These are phyloP conservation scores for Cephalopachus bancanus DNA, from an alignment of 2,797 vertebrate species.

Conservation along the genomic window DNA sequence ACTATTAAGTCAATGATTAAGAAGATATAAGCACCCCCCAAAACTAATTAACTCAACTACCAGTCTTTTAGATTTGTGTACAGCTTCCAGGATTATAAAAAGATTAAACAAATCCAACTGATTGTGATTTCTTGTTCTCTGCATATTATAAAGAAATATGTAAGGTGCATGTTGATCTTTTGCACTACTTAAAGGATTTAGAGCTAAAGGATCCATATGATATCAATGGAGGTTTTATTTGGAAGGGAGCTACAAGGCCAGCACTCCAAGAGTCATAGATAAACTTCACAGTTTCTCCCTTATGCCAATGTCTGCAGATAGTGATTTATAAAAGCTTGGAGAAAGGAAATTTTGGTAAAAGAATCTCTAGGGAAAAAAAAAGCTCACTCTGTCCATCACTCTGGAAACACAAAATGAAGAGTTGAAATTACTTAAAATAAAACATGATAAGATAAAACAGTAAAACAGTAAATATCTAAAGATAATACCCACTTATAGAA, in stretches of 20 bases:
- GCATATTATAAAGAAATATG: constrained; percentile 59
- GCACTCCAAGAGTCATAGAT: not conserved
- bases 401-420: not conserved
- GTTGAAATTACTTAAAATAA: constrained; percentile 26
- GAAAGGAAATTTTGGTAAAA: not conserved
- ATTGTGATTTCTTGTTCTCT: constrained; percentile 79
- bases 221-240: not conserved
- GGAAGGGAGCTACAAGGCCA: not conserved
- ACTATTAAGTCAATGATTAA: constrained; percentile 89
- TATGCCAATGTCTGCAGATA: not conserved
- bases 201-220: not conserved
- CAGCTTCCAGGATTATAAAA: constrained; percentile 85
- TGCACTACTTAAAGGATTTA: not conserved
- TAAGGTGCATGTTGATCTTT: not conserved
- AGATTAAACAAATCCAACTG: constrained; percentile 82
- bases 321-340: not conserved
- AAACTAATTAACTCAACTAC: constrained; percentile 89
- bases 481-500: not conserved
- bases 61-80: constrained; percentile 85
- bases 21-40: constrained; percentile 85
- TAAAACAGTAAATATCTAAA: constrained; percentile 9
- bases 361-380: not conserved
- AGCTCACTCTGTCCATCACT: not conserved
- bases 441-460: not conserved
- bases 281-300: not conserved